phyloP scores from a whole-genome alignment of 2,888 invertebrate species.

The Athalia cordata region DNA sequence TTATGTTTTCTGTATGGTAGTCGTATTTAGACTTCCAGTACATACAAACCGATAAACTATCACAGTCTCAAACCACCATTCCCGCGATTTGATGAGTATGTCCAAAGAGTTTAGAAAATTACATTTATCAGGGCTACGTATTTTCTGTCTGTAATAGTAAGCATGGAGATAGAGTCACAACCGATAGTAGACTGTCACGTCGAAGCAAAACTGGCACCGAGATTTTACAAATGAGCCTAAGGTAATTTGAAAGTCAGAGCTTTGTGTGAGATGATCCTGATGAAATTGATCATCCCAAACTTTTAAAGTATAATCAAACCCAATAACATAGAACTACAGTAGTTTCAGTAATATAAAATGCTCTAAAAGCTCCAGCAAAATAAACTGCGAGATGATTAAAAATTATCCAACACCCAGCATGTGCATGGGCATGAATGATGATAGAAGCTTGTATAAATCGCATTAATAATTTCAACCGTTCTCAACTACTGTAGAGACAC shows the following conservation, averaged over 20 bases:
- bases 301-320: conserved; percentile 21
- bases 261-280: conserved; percentile 52
- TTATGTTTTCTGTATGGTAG: conserved; percentile 53
- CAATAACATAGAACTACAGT: conserved; percentile 2
- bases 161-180: conserved; percentile 60
- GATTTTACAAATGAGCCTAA: conserved; percentile 87
- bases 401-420: conserved; percentile 27
- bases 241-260: conserved; percentile 73
- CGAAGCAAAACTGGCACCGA: conserved; percentile 81
- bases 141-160: conserved; percentile 63
- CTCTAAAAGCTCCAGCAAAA: not conserved
- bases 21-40: not conserved
- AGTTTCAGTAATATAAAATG: conserved; percentile 16
- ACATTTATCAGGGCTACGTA: conserved; percentile 20
- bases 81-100: not conserved
- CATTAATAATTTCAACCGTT: too few species aligned
- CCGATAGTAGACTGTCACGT: conserved; percentile 66
- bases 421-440: conserved; percentile 31
- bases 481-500: too few species aligned
- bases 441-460: not conserved
- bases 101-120: conserved; percentile 14
- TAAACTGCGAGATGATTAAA: conserved; percentile 2
- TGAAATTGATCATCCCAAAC: not conserved
- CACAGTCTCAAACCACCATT: not conserved
- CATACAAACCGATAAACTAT: too few species aligned